Base-by-base conservation (phyloP, 2,797 vertebrate species). In the Chelmon rostratus region DNA sequence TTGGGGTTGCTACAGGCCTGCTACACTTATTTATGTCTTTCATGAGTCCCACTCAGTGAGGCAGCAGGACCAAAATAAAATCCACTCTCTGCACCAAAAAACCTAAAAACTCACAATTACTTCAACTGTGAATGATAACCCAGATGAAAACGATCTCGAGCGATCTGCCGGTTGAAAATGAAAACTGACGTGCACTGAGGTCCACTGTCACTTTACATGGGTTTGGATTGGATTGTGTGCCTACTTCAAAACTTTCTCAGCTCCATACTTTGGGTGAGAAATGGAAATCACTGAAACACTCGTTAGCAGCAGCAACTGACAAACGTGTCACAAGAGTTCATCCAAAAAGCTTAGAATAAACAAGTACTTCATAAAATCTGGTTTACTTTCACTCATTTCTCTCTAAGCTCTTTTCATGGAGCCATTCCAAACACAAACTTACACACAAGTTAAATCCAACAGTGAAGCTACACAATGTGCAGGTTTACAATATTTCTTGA, bases 401-500 rank as follows among this genome's bases (percentile, higher is more conserved):
- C 44, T 49, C 28, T 16, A 7, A 65, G 33, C n/a, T 62, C 10
- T 21, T 8, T 79, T 81, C 58, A 66, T 56, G 38, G 78, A 69
- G 23, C 40, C 6, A 16, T 31, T 76, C 52, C 68, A 63, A 81
- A 81, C 47, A 58, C 75, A 57, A 70, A 25, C 33, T 6, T 61
- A 23, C 19, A 9, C 40, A 42, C 13, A 2, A 3, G 25, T 47
- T 49, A 71, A 83, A 67, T 35, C 35, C 5, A 71, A 76, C 19
- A 56, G 50, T 54, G 57, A 84, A 81, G 23, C 40, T 19, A 23
- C 10, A 16, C 38, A 68, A 71, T 9, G 10, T 64, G 35, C 46
- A 25, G 68, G 81, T 86, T 73, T 44, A 62, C 44, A 65, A 35
- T 50, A 64, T 76, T 72, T 66, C 25, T 5, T 38, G 46, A 15